Conservation (phyloP, 2,888 invertebrate genomes). For the Pardosa pseudoannulata region DNA sequence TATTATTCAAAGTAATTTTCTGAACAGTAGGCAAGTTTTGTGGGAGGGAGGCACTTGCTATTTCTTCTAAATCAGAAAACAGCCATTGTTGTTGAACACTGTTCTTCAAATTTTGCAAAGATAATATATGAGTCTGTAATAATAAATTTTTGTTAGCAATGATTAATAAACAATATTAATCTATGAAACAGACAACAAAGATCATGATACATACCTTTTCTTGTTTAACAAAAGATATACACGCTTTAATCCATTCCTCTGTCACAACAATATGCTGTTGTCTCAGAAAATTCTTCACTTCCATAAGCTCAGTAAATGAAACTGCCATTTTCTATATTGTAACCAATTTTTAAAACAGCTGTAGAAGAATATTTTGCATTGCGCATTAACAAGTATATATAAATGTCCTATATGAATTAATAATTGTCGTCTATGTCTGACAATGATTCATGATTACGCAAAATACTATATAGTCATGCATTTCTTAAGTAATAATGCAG, state of each 20-base stretch:
- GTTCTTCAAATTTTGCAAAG: conserved; percentile 43
- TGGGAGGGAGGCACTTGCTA: conserved; percentile 43
- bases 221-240: conserved; percentile 46
- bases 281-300: conserved; percentile 49
- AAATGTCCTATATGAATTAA: too few relatives aligned
- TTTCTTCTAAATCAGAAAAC: conserved; percentile 67
- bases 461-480: too few relatives aligned
- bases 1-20: conserved; percentile 42
- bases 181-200: neutral
- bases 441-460: too few relatives aligned
- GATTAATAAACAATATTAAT: neutral
- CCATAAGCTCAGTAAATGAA: conserved; percentile 27
- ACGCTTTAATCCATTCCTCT: conserved; percentile 60
- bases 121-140: conserved; percentile 35
- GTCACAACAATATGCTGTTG: conserved; percentile 38
- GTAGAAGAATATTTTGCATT: too few relatives aligned
- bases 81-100: conserved; percentile 66
- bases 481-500: too few relatives aligned
- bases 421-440: too few relatives aligned
- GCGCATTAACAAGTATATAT: too few relatives aligned
- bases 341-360: too few relatives aligned
- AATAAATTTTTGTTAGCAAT: neutral
- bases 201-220: conserved; percentile 45
- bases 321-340: conserved; percentile 34
- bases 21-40: conserved; percentile 34